phyloP scores from a whole-genome alignment of 2,113 vertebrate species.

The Pterophyllum scalare region DNA sequence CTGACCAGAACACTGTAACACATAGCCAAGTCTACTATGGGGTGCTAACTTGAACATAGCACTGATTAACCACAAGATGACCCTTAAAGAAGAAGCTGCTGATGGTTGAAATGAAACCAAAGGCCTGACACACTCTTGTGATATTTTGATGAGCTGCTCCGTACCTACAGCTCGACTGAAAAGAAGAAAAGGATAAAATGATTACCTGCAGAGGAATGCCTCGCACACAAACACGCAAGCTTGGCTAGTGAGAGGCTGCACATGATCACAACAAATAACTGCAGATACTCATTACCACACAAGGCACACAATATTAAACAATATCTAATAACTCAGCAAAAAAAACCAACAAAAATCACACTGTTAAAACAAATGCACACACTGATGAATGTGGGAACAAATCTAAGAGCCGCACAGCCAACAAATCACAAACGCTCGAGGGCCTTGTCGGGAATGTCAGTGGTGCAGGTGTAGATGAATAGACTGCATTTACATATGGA shows the following conservation, averaged over 20 bases:
- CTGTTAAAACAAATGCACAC: conserved; percentile 39
- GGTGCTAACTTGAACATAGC: neutral
- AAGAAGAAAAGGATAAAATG: conserved; percentile 19
- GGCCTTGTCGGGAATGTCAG: neutral
- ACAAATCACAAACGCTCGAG: conserved; percentile 13
- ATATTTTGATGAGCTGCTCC: conserved; percentile 11
- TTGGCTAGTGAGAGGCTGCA: conserved; percentile 1
- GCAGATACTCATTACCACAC: conserved; percentile 32
- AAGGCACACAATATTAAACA: conserved; percentile 35
- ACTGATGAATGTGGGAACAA: conserved; percentile 30
- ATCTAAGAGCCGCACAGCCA: conserved; percentile 47
- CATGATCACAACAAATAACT: conserved; percentile 17
- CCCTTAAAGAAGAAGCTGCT: conserved; percentile 15
- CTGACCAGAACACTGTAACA: conserved; percentile 8
- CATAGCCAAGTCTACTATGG: neutral
- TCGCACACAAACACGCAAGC: conserved; percentile 26
- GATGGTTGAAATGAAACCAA: neutral
- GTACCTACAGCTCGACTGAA: conserved; percentile 28
- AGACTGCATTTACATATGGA: conserved; percentile 33
- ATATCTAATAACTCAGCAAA: conserved; percentile 5
- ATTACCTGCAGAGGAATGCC: conserved; percentile 30
- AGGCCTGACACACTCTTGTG: neutral
- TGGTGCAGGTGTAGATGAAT: conserved; percentile 6
- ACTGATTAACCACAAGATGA: conserved; percentile 10
- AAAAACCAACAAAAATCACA: conserved; percentile 2